phyloP scores from a whole-genome alignment of 2,113 vertebrate genomes.

The Erpornis zantholeuca region DNA sequence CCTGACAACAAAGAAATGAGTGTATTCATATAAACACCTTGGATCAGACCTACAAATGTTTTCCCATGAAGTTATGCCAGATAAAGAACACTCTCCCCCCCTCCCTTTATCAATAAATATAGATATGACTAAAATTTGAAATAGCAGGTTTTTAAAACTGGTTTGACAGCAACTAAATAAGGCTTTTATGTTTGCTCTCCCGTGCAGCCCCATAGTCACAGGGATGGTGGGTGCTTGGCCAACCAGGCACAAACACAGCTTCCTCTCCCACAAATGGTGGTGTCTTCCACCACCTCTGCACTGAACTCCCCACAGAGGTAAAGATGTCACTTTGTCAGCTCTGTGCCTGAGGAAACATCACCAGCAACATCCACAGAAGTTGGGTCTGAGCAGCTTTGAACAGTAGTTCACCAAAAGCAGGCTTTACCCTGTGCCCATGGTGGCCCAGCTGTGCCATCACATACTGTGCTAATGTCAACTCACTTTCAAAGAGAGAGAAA shows the following conservation, averaged over 20 bases:
- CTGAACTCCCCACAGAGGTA: background rate
- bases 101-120: background rate
- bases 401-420: background rate
- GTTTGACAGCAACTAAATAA: background rate
- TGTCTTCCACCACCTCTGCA: background rate
- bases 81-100: background rate
- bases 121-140: background rate
- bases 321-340: background rate
- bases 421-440: rapidly evolving
- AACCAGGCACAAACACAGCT: background rate
- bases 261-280: background rate
- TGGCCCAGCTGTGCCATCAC: background rate
- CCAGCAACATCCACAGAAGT: background rate
- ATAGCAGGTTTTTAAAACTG: background rate
- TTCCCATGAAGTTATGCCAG: background rate
- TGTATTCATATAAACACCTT: background rate
- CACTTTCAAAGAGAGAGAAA: background rate
- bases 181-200: background rate
- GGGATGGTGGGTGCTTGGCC: background rate
- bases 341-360: background rate
- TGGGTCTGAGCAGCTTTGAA: background rate
- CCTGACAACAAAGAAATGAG: background rate
- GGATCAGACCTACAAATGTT: background rate
- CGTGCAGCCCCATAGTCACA: background rate
- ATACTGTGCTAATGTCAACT: background rate